Evolutionary conservation across 1,140 invertebrate genomes (phyloP), one percentile per base, ranked within the genome.

Genomic region (Hylyphantes graminicola): DNA sequence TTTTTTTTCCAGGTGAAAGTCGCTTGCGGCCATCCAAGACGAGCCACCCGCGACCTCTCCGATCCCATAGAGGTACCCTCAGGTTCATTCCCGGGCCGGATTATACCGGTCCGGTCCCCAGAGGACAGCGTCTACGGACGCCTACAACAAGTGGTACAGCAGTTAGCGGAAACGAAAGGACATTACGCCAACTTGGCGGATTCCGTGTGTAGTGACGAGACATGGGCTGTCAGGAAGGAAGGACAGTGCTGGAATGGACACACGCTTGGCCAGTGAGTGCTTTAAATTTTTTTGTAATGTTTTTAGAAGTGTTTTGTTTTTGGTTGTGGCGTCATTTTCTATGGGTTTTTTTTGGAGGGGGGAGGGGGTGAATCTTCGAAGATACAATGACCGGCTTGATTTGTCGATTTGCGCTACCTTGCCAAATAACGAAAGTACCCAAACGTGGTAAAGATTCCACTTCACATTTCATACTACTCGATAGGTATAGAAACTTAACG

Each of bases 181-280:
- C 93, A 94, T 87, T 95, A 94, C 87, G 91, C 90, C 21, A 92
- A 92, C 79, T 88, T 95, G 7, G 93, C 93, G 2, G 93, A 94
- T 88, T 90, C 91, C 57, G 90, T 94, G 57, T 95, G 94, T 89
- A 92, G 92, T 7, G 91, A 91, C 82, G 90, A 91, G 55, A 90
- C 91, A 8, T 91, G 92, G 81, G 83, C 82, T 9, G 85, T 86
- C 13, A 6, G 82, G 51, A 64, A 86, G 54, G 91, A 91, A 54
- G 92, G 92, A 21, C 82, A 85, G 35, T 95, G 86, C 21, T 80
- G 82, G 86, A 84, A 80, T 53, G 83, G 82, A 13, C 15, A 9
- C 12, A 11, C 59, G 50, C 13, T 79, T 6, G 82, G 86, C 79
- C 93, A 94, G 94, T 95, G 87, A 94, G 94, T 94, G n/a, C 50